phyloP scores from a whole-genome alignment of 2,888 invertebrate species.

The Formica aserva region DNA sequence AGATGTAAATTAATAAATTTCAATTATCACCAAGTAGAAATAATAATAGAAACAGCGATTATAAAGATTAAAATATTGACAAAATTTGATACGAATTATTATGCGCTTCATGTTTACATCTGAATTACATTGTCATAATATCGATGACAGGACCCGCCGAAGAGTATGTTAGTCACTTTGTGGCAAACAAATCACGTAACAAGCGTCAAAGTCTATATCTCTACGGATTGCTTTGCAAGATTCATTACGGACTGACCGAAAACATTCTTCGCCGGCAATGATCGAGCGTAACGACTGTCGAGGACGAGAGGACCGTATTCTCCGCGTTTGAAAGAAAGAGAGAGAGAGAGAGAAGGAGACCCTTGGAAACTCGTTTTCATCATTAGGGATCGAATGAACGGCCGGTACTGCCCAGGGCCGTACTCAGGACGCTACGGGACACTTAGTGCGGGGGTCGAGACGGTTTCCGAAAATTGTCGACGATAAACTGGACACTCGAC shows the following conservation, averaged over 20 bases:
- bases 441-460: conserved; percentile 58
- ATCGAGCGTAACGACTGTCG: conserved; percentile 70
- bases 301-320: conserved; percentile 66
- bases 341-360: conserved; percentile 67
- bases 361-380: conserved; percentile 75
- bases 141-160: not conserved
- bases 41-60: not conserved
- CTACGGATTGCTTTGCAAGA: conserved; percentile 7
- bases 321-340: conserved; percentile 43
- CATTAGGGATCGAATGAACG: conserved; percentile 74
- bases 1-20: conserved; percentile 18
- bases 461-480: conserved; percentile 76
- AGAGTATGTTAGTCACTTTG: not conserved
- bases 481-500: conserved; percentile 77
- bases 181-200: not conserved
- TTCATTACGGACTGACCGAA: conserved; percentile 47
- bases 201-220: not conserved
- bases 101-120: not conserved
- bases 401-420: conserved; percentile 68
- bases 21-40: not conserved
- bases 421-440: conserved; percentile 49
- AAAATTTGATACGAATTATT: not conserved
- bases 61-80: not conserved
- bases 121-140: conserved; percentile 3
- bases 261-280: conserved; percentile 55